A percentile compares a stretch with the other conserved stretches of the same genome.
phyloP scores from a whole-genome alignment of 2,797 vertebrate genomes.

The Gouania willdenowi region DNA sequence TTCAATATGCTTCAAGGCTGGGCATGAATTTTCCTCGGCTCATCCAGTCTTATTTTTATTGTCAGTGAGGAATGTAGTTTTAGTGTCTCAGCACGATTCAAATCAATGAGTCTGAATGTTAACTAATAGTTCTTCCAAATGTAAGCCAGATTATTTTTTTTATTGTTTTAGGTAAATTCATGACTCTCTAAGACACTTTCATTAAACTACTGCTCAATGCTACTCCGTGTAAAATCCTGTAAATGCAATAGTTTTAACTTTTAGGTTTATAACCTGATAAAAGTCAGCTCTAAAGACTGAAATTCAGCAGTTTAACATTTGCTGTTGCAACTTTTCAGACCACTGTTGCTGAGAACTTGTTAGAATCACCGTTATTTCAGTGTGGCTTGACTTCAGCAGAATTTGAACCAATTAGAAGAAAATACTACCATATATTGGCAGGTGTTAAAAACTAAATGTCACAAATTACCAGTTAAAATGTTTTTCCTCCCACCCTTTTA shows the following conservation, averaged over 20 bases:
- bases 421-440: conserved; percentile 9
- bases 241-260: no score
- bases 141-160: no score
- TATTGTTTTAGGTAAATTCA: neutral
- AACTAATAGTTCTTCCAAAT: no score
- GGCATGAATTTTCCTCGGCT: conserved; percentile 6
- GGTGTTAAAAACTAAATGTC: conserved; percentile 9
- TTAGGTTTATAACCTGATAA: neutral
- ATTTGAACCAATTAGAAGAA: conserved; percentile 6
- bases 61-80: conserved; percentile 27
- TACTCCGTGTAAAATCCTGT: no score
- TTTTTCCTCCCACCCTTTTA: conserved; percentile 1
- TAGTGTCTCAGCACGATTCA: neutral
- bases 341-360: neutral
- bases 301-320: neutral
- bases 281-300: neutral
- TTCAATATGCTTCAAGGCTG: conserved; percentile 8
- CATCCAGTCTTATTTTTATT: conserved; percentile 1
- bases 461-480: conserved; percentile 14
- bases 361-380: neutral
- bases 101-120: neutral
- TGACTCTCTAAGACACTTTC: no score
- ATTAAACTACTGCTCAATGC: no score
- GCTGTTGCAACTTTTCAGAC: neutral
- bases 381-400: conserved; percentile 1